A percentile compares a stretch with the other conserved stretches of the same genome.
Conservation (phyloP, 2,113 vertebrate species). For the Bubalus kerabau region DNA sequence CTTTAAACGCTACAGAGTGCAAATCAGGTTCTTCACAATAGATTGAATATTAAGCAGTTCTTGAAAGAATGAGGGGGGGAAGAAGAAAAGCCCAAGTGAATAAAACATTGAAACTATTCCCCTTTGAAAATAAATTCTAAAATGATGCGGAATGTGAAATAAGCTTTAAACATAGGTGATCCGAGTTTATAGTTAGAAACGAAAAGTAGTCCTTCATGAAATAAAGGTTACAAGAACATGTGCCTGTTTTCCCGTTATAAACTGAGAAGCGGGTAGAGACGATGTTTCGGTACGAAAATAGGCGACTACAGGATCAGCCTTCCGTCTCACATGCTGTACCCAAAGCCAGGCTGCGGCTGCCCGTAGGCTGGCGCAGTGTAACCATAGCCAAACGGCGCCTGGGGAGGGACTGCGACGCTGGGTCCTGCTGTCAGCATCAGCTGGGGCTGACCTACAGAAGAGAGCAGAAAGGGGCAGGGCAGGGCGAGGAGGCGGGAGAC, state of each 20-base stretch:
- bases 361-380: slow-evolving; percentile 93
- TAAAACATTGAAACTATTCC: slow-evolving; percentile 82
- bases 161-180: slow-evolving; percentile 86
- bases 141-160: slow-evolving; percentile 95
- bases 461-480: not conserved
- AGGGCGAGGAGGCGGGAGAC: not conserved
- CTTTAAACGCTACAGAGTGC: slow-evolving; percentile 94
- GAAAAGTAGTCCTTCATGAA: slow-evolving; percentile 97
- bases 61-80: slow-evolving; percentile 61
- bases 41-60: slow-evolving; percentile 88
- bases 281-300: slow-evolving; percentile 87
- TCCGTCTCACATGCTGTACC: slow-evolving; percentile 94
- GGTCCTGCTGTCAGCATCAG: slow-evolving; percentile 98
- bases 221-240: slow-evolving; percentile 87
- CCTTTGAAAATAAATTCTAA: slow-evolving; percentile 87
- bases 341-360: slow-evolving; percentile 94
- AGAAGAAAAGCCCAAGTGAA: slow-evolving; percentile 78
- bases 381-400: slow-evolving; percentile 94
- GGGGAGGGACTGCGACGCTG: slow-evolving; percentile 93
- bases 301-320: slow-evolving; percentile 79
- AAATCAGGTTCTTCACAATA: slow-evolving; percentile 97
- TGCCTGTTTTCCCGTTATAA: slow-evolving; percentile 80
- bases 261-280: slow-evolving; percentile 85
- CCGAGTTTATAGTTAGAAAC: slow-evolving; percentile 88
- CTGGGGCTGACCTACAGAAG: slow-evolving; percentile 91